Base-by-base conservation (phyloP, 2,797 vertebrate species). In the Alectoris magna region DNA sequence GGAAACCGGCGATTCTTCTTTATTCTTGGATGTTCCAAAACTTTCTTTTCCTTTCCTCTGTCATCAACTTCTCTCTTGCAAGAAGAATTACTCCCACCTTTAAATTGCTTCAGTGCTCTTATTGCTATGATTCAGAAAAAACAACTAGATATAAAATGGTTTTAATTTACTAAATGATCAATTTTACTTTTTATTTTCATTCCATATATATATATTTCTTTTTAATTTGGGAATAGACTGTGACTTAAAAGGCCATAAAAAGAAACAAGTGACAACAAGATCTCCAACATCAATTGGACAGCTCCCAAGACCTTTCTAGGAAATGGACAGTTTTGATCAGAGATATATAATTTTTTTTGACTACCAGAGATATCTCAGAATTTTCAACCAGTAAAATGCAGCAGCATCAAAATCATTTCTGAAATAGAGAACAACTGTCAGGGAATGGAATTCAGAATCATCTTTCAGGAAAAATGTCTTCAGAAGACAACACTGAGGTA, bases 101-200 rank as follows among this genome's bases (percentile, higher is more conserved):
- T 96, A 95, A 98, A 96, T 91, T 92, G 96, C 96, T 96, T 98
- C 92, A 96, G 81, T 21, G 67, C 92, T 92, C 39, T 97, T 96
- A 97, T 84, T 34, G 96, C 96, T 97, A 97, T 49, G 96, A 96
- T 96, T 96, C 70, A 75, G 92, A 93, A 92, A 94, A 48, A 23
- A 95, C 93, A 49, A 62, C 75, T 93, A 59, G 72, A 90, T 69
- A 90, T 34, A 83, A 81, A 67, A 38, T 17, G 24, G 12, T 2
- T 53, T 73, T 93, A 49, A 51, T 85, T 62, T 64, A 1, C 71
- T 19, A 59, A 46, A n/a, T 29, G 38, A 43, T 7, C 6, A 44
- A n/a, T 21, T 75, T 23, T n/a, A 66, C 13, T 8, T 82, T 74
- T 85, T 39, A 11, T 64, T 38, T n/a, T 41, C 10, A 2, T 19